Evolutionary conservation across 2,113 vertebrate species (phyloP), one percentile per base, ranked within the genome.

Genomic region (Gnathonemus echidnorhynchus): DNA sequence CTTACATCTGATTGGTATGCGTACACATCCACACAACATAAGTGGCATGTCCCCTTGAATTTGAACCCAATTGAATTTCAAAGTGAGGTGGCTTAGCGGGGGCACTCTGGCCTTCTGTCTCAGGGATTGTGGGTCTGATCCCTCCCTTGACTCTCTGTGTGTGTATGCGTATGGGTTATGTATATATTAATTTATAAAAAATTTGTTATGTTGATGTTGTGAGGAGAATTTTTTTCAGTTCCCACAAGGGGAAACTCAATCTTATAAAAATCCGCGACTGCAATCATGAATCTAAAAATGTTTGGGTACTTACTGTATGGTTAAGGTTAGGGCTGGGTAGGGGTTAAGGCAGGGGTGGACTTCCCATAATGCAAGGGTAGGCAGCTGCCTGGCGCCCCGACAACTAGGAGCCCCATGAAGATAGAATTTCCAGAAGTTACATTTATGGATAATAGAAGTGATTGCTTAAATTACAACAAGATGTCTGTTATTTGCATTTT

Each of bases 61-160:
- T 80, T 80, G 74, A 80, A 80, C 74, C 74, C 31, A 80, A 80
- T 42, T 80, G 74, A 80, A 80, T 80, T 35, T 80, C 74, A 80
- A 42, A 80, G 74, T 80, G 31, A 39, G 74, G 35, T 39, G 5
- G 74, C 74, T 77, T 66, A 31, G 62, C 4, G 62, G 62, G n/a
- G 5, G 62, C 70, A 77, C 70, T 77, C 1, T 39, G 31, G 35
- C 35, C 35, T 77, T 77, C 70, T 39, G 35, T 39, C 70, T 42
- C 70, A 35, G 35, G 70, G 31, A 77, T 77, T 77, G 13, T 77
- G 31, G 35, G 31, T 35, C 35, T 39, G 70, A 35, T 77, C 15
- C 13, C 31, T 77, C 31, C 35, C 15, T 80, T 80, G 35, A 80
- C 5, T 80, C 39, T 77, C 0, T 80, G 31, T 39, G 70, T 17